A percentile compares a stretch with the other conserved stretches of the same genome.
phyloP scores from a whole-genome alignment of 2,888 invertebrate genomes.

The Sphinx pinastri region DNA sequence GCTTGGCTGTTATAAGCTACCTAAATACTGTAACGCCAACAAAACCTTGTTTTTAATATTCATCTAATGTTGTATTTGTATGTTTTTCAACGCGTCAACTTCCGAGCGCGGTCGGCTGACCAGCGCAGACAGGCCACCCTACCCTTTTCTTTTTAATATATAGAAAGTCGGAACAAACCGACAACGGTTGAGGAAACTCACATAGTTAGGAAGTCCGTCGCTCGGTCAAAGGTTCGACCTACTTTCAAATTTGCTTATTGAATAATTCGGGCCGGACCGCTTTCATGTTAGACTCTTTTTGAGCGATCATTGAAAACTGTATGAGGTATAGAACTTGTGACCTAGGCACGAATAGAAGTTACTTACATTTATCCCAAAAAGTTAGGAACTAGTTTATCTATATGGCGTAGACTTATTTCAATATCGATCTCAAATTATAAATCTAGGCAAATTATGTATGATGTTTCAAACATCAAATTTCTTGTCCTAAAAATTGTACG shows the following conservation, averaged over 20 bases:
- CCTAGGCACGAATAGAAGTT: no score
- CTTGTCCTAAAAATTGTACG: no score
- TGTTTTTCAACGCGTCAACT: slow-evolving; percentile 13
- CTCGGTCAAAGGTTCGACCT: slow-evolving; percentile 22
- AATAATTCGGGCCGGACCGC: not conserved
- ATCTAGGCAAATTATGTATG: no score
- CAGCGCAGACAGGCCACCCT: slow-evolving; percentile 11
- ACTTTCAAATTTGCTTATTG: slow-evolving; percentile 19
- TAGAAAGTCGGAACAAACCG: slow-evolving; percentile 13
- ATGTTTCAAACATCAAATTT: no score
- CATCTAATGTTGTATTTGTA: not conserved
- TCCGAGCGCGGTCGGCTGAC: not conserved
- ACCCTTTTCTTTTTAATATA: slow-evolving; percentile 24
- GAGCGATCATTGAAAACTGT: no score
- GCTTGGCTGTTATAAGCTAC: no score
- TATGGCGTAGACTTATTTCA: no score
- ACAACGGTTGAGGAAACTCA: slow-evolving; percentile 18
- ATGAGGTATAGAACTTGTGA: no score
- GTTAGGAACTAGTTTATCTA: no score
- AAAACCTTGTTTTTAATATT: not conserved
- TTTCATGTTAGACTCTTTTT: slow-evolving; percentile 5
- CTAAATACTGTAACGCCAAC: no score
- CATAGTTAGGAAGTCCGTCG: slow-evolving; percentile 21
- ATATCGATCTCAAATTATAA: no score
- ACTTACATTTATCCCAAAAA: no score